Percentiles rank a stretch among this genome's conserved stretches.
Evolutionary conservation across 2,797 vertebrate genomes (phyloP).

Genomic region (Orestias chungarensis): DNA sequence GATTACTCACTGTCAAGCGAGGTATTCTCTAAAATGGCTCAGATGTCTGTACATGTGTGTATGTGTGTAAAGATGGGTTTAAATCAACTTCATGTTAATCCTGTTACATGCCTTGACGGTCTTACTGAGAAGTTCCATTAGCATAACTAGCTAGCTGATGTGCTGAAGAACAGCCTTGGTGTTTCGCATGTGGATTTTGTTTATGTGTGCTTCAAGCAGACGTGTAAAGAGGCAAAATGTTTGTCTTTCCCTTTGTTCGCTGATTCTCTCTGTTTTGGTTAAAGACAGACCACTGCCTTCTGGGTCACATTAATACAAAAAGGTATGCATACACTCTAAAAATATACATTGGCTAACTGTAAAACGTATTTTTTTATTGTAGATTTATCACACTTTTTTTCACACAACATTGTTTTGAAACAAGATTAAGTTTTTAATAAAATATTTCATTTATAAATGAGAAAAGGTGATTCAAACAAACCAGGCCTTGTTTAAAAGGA

Average conservation of each 20-base stretch:
- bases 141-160: slow-evolving; percentile 72
- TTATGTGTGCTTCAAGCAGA: slow-evolving; percentile 46
- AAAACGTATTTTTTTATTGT: too few relatives aligned
- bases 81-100: slow-evolving; percentile 79
- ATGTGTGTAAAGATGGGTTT: slow-evolving; percentile 40
- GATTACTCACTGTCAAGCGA: slow-evolving; percentile 54
- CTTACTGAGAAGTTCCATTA: slow-evolving; percentile 68
- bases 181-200: slow-evolving; percentile 36
- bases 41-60: slow-evolving; percentile 36
- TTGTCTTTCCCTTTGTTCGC: slow-evolving; percentile 46
- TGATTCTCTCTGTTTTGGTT: slow-evolving; percentile 34
- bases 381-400: not conserved
- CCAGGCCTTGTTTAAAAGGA: not conserved
- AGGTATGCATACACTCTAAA: slow-evolving; percentile 30
- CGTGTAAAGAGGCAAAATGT: slow-evolving; percentile 55
- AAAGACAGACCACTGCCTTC: slow-evolving; percentile 34
- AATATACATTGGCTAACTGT: not conserved
- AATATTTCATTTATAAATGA: not conserved
- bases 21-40: slow-evolving; percentile 64
- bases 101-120: slow-evolving; percentile 72
- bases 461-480: not conserved
- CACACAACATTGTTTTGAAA: not conserved
- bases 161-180: slow-evolving; percentile 58
- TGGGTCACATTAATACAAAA: slow-evolving; percentile 70
- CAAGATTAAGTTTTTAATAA: not conserved